phyloP scores from a whole-genome alignment of 2,113 vertebrate species.

The Ascaphus truei region DNA sequence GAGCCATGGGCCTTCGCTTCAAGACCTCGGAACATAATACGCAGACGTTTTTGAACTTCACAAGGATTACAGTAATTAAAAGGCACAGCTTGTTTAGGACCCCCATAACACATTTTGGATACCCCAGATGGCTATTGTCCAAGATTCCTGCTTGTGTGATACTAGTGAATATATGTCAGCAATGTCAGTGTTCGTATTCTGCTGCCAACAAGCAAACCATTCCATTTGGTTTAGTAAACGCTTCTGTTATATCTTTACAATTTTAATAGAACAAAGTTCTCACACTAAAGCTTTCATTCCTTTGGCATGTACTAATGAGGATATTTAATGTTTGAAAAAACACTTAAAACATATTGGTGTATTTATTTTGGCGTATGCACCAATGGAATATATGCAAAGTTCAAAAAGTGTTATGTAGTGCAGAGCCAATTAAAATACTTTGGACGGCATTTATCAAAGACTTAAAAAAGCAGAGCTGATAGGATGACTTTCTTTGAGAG shows the following conservation, averaged over 20 bases:
- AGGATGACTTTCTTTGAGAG: too few relatives aligned
- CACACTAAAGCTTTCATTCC: constrained; percentile 6
- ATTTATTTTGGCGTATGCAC: constrained; percentile 3
- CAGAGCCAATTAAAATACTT: neutral
- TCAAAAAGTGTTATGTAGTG: constrained; percentile 5
- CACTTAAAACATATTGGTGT: constrained; percentile 15
- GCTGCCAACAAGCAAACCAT: neutral
- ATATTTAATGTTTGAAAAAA: neutral
- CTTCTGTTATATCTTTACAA: constrained; percentile 16
- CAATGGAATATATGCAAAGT: neutral
- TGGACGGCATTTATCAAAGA: constrained; percentile 1
- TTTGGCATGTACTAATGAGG: neutral
- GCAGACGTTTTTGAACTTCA: neutral
- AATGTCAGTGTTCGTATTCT: neutral
- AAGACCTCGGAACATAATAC: neutral
- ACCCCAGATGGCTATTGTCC: neutral
- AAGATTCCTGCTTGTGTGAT: neutral
- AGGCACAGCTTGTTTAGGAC: neutral
- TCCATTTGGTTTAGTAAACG: constrained; percentile 8
- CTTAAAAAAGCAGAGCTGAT: neutral
- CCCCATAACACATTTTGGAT: neutral
- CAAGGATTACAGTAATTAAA: neutral
- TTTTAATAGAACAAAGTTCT: constrained; percentile 18
- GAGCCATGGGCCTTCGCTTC: neutral
- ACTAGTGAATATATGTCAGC: neutral